Percentiles rank a stretch among this genome's conserved stretches.
phyloP scores from a whole-genome alignment of 2,888 invertebrate species.

The Amphipoea lucens region DNA sequence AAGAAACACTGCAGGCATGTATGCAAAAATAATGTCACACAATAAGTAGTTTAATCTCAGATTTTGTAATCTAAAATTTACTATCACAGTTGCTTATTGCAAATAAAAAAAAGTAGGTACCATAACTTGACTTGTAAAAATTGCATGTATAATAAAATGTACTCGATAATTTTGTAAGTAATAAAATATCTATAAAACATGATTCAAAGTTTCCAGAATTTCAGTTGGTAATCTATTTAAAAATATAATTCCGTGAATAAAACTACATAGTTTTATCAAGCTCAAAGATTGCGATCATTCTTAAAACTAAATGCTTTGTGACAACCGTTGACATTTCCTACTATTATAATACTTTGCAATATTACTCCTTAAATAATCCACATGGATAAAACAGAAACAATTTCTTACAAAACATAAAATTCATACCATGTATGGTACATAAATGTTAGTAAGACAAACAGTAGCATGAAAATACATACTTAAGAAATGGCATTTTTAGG shows the following conservation, averaged over 20 bases:
- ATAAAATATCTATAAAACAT: slow-evolving; percentile 58
- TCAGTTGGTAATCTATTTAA: slow-evolving; percentile 36
- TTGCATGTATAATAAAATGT: slow-evolving; percentile 26
- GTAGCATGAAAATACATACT: slow-evolving; percentile 47
- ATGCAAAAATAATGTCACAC: slow-evolving; percentile 56
- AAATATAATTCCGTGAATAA: slow-evolving; percentile 53
- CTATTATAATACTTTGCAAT: slow-evolving; percentile 64
- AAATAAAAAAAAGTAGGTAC: slow-evolving; percentile 72
- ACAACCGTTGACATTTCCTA: slow-evolving; percentile 71
- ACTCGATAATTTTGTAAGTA: slow-evolving; percentile 51
- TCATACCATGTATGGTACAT: slow-evolving; percentile 51
- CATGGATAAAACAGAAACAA: slow-evolving; percentile 59
- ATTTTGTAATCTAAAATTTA: slow-evolving; percentile 79
- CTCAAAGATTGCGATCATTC: slow-evolving; percentile 73
- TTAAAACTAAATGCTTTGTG: slow-evolving; percentile 83
- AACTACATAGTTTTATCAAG: slow-evolving; percentile 59
- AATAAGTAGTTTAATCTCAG: slow-evolving; percentile 61
- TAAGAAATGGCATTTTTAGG: slow-evolving; percentile 61
- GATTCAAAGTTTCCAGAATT: slow-evolving; percentile 48
- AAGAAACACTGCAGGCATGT: slow-evolving; percentile 26
- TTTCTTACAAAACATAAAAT: slow-evolving; percentile 65
- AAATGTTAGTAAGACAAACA: slow-evolving; percentile 65
- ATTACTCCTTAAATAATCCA: slow-evolving; percentile 61
- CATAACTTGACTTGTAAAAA: slow-evolving; percentile 48
- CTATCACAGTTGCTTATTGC: slow-evolving; percentile 88